Percentiles rank a stretch among this genome's conserved stretches.
Evolutionary conservation across 2,888 invertebrate species (phyloP).

Genomic region (Hyposoter didymator): DNA sequence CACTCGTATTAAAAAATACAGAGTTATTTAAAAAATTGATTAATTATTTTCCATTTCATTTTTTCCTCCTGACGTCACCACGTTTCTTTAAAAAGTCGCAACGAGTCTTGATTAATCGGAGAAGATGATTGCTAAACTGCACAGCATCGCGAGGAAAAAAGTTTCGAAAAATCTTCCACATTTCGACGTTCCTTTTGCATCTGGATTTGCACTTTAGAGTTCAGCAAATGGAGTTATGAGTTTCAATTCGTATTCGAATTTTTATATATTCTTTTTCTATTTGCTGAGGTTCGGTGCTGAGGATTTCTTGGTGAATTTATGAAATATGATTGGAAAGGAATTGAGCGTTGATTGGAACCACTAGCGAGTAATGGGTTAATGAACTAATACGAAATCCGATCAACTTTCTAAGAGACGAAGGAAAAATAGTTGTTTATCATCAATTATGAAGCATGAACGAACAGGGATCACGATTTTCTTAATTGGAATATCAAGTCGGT

Average conservation of each 20-base stretch:
- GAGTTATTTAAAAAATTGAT: neutral
- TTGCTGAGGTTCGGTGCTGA: neutral
- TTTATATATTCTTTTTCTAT: neutral
- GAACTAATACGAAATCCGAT: slow-evolving; percentile 57
- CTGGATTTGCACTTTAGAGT: neutral
- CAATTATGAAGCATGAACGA: slow-evolving; percentile 23
- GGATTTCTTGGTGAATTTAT: neutral
- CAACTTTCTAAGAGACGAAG: slow-evolving; percentile 49
- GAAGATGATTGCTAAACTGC: neutral
- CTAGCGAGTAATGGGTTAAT: neutral
- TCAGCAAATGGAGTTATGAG: neutral
- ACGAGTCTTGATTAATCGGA: neutral
- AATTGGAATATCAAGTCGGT: slow-evolving; percentile 49
- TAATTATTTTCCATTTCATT: neutral
- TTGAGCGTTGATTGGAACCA: slow-evolving; percentile 18
- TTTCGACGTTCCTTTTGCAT: neutral
- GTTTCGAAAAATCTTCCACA: neutral
- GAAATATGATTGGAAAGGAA: neutral
- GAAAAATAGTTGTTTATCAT: slow-evolving; percentile 42
- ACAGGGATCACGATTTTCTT: slow-evolving; percentile 11
- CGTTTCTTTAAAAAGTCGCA: neutral
- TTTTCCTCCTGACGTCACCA: neutral
- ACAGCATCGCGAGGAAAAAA: neutral
- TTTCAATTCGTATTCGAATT: neutral
- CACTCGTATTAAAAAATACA: neutral